Percentiles rank a stretch among this genome's conserved stretches.
Evolutionary conservation across 64 coral and sea anemone genomes (phyloP).

Genomic region (Pocillopora damicornis): DNA sequence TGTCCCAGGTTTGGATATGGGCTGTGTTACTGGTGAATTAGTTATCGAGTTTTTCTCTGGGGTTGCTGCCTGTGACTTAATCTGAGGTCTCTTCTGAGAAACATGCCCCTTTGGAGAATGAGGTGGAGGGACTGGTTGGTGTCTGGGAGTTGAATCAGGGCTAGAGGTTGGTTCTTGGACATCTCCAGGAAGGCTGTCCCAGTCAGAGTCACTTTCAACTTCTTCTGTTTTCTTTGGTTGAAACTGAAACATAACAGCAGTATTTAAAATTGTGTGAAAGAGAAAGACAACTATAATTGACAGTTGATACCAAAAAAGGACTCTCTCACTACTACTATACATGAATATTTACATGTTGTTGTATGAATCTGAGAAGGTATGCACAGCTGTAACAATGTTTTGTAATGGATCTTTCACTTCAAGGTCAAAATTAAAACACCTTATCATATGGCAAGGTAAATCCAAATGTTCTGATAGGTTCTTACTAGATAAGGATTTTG

Average conservation of each 20-base stretch:
- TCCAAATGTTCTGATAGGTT: too few species aligned
- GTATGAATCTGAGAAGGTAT: too few species aligned
- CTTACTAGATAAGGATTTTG: too few species aligned
- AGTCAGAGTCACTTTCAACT: slow-evolving; percentile 81
- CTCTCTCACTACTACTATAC: too few species aligned
- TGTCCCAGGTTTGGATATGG: neutral
- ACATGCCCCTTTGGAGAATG: slow-evolving; percentile 16
- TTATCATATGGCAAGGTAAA: too few species aligned
- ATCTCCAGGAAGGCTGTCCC: slow-evolving; percentile 90
- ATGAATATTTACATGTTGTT: too few species aligned
- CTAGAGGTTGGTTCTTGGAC: slow-evolving; percentile 50
- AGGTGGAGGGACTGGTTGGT: slow-evolving; percentile 43
- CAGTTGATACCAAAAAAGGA: too few species aligned
- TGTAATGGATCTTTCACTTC: too few species aligned
- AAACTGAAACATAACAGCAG: neutral
- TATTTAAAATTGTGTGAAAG: neutral
- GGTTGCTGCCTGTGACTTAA: slow-evolving; percentile 26
- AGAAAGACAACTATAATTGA: too few species aligned
- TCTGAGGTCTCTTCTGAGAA: slow-evolving; percentile 33
- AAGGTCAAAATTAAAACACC: too few species aligned
- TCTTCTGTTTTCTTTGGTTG: slow-evolving; percentile 11
- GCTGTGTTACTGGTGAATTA: slow-evolving; percentile 26
- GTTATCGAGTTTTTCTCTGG: slow-evolving; percentile 34
- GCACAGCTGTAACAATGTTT: too few species aligned
- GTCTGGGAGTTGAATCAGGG: slow-evolving; percentile 51